Evolutionary conservation across 1,140 invertebrate genomes (phyloP).

Genomic region (Heliconius congener): DNA sequence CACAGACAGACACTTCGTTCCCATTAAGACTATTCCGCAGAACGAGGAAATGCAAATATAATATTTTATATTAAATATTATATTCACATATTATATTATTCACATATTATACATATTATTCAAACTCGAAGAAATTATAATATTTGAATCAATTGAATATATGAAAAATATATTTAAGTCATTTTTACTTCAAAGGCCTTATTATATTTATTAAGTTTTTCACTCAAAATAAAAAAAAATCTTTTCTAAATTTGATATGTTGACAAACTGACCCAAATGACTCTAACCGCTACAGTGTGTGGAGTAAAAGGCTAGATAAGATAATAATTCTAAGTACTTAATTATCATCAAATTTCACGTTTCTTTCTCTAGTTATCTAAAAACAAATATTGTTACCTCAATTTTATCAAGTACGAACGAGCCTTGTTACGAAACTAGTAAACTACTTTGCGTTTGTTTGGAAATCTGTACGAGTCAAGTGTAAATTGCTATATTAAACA

Average conservation of each 20-base stretch:
- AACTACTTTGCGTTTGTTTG: constrained; percentile 41
- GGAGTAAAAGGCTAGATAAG: constrained; percentile 69
- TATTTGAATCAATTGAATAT: too few species aligned
- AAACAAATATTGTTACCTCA: constrained; percentile 68
- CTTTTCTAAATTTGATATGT: neutral
- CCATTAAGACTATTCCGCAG: too few species aligned
- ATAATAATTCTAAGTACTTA: constrained; percentile 62
- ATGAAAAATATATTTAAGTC: too few species aligned
- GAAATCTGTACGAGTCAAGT: constrained; percentile 26
- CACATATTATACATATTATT: too few species aligned
- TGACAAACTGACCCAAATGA: constrained; percentile 46
- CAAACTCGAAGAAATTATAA: too few species aligned
- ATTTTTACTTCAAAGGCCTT: too few species aligned
- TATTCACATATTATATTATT: too few species aligned
- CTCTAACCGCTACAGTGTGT: constrained; percentile 51
- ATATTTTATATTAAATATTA: too few species aligned
- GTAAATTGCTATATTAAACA: constrained; percentile 35
- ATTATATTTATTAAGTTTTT: neutral
- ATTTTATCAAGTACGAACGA: constrained; percentile 57
- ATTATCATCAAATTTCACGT: constrained; percentile 77
- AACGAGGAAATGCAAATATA: too few species aligned
- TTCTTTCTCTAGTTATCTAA: constrained; percentile 65
- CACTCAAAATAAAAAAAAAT: neutral
- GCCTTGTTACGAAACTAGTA: constrained; percentile 56
- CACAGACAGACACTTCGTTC: too few species aligned